A percentile compares a stretch with the other conserved stretches of the same genome.
phyloP scores from a whole-genome alignment of 2,888 invertebrate species.

The Sarcophaga rosellei region DNA sequence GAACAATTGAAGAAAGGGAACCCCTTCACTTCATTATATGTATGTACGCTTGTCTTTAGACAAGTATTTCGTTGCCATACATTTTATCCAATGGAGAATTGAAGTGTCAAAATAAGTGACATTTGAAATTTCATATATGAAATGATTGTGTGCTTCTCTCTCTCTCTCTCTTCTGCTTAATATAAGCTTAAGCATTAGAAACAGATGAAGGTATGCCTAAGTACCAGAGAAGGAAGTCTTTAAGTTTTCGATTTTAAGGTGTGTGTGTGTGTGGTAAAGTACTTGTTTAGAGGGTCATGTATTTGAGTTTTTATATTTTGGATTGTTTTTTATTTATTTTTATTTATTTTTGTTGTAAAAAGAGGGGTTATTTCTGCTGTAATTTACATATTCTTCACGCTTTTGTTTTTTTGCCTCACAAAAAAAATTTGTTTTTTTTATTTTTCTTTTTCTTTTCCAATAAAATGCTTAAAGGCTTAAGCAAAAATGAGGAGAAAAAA shows the following conservation, averaged over 20 bases:
- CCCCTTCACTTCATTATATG: slow-evolving; percentile 30
- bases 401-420: neutral
- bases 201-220: slow-evolving; percentile 35
- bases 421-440: neutral
- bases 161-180: neutral
- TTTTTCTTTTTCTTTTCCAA: slow-evolving; percentile 35
- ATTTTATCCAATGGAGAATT: slow-evolving; percentile 33
- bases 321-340: no score
- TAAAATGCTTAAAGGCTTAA: slow-evolving; percentile 42
- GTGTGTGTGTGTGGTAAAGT: neutral
- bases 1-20: neutral
- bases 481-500: neutral
- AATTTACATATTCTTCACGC: neutral
- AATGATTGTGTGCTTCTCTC: neutral
- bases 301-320: neutral
- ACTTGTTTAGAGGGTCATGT: slow-evolving; percentile 26
- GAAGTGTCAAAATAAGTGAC: slow-evolving; percentile 67
- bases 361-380: neutral
- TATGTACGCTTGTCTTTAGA: neutral
- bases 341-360: no score
- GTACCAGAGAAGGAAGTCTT: slow-evolving; percentile 49
- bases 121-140: slow-evolving; percentile 53
- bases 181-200: slow-evolving; percentile 35
- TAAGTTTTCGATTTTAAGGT: slow-evolving; percentile 11
- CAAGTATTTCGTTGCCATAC: slow-evolving; percentile 23